Base-by-base conservation (phyloP, 2,888 invertebrate genomes). In the Adelognathus sp. region DNA sequence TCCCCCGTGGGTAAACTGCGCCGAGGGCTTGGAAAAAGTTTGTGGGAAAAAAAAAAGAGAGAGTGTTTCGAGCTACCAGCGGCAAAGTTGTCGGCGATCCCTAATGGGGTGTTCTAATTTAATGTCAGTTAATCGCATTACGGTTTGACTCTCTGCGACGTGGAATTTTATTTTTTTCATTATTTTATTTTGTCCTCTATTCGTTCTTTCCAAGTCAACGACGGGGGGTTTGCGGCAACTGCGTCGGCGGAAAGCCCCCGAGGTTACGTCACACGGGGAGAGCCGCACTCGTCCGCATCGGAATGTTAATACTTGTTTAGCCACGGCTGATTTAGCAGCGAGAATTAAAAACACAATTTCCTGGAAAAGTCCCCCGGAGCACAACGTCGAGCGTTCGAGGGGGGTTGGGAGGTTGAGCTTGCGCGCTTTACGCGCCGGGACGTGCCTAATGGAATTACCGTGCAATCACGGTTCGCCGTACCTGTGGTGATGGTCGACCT, bases 321-420 rank as follows among this genome's bases (percentile, higher is more conserved):
- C 84, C 83, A 79, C 83, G 84, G 84, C 85, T 88, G 88, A 88
- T 88, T 88, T 87, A 87, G 83, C 86, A 76, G 81, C 74, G 84
- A 86, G 84, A 88, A 88, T 88, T 87, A 88, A 88, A 88, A 88
- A 87, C 87, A 86, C 87, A 86, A 88, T 88, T 88, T 88, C 86
- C 88, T 84, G 81, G n/a, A n/a, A n/a, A 61, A 77, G 73, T 44
- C 46, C 39, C 31, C 36, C 46, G 66, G 27, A 24, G 69, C 29
- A n/a, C 31, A 74, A 61, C 58, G 72, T 67, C 36, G 60, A 74
- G 58, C 73, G 71, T 74, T 73, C 76, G 58, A 33, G 60, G 60
- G 33, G 72, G 72, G 18, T 46, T 9, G 66, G 46, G 75, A n/a
- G n/a, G n/a, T n/a, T 69, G 79, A 58, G 61, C 77, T 33, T 52